Percentiles rank a stretch among this genome's conserved stretches.
Conservation (phyloP, 1,140 invertebrate genomes). For the Penaeus vannamei region DNA sequence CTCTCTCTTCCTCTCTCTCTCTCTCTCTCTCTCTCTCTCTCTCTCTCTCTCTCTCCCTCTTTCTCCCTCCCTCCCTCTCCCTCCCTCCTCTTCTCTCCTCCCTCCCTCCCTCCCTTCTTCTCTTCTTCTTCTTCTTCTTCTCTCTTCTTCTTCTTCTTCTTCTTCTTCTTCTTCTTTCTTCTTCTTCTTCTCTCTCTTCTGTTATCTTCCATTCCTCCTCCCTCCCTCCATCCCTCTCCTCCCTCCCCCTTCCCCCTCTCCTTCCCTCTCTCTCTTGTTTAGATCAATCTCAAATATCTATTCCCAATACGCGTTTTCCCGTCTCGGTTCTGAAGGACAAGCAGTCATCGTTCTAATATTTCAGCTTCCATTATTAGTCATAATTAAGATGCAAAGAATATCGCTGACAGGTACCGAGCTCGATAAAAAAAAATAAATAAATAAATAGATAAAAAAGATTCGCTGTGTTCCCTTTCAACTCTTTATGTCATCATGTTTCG, state of each 20-base stretch:
- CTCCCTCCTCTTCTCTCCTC: neutral
- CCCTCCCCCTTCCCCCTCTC: neutral
- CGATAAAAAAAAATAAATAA: too few relatives aligned
- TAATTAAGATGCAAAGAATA: too few relatives aligned
- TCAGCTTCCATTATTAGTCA: too few relatives aligned
- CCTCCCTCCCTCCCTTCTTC: neutral
- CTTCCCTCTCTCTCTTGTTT: neutral
- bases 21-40: slow-evolving; percentile 29
- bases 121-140: neutral
- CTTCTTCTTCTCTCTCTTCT: neutral
- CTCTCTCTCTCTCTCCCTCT: slow-evolving; percentile 39
- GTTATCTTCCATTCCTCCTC: too few relatives aligned
- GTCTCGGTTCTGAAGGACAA: too few relatives aligned
- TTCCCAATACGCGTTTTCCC: too few relatives aligned
- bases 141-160: neutral
- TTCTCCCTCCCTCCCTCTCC: slow-evolving; percentile 32
- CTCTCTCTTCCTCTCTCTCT: neutral
- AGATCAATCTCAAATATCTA: too few relatives aligned
- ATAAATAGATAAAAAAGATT: too few relatives aligned
- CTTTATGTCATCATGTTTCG: too few relatives aligned
- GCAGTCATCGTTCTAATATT: too few relatives aligned
- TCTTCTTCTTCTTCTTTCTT: neutral
- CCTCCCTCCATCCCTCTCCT: neutral
- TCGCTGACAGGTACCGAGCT: too few relatives aligned
- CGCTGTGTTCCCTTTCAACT: too few relatives aligned